These are phyloP conservation scores for Hirtodrosophila duncani DNA, from an alignment of 2,888 invertebrate species.

Conservation along the genomic window DNA sequence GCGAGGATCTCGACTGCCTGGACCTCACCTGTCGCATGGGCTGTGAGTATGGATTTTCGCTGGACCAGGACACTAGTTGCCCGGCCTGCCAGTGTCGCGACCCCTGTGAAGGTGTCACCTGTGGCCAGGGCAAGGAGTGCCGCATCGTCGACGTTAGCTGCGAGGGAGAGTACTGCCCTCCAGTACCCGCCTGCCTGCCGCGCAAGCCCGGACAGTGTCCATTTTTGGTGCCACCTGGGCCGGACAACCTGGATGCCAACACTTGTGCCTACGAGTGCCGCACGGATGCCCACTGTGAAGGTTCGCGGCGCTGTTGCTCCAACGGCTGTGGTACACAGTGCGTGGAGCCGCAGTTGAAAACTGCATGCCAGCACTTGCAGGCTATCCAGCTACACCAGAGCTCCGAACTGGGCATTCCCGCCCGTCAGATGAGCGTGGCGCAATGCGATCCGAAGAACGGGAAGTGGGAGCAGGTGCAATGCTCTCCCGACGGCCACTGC, in stretches of 20 bases:
- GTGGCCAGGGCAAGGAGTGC: conserved; percentile 85
- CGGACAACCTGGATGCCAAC: conserved; percentile 79
- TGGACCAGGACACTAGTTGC: conserved; percentile 85
- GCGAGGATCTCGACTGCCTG: conserved; percentile 83
- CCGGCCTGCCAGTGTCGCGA: conserved; percentile 89
- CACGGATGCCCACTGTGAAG: conserved; percentile 86
- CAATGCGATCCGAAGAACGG: conserved; percentile 84
- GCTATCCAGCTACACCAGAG: conserved; percentile 81
- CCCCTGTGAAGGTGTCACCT: conserved; percentile 85
- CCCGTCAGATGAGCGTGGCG: conserved; percentile 86
- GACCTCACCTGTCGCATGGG: conserved; percentile 89
- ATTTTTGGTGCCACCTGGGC: conserved; percentile 85
- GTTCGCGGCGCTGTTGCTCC: conserved; percentile 87
- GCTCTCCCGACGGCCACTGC: conserved; percentile 83
- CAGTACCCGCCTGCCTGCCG: conserved; percentile 88
- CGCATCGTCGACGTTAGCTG: conserved; percentile 91
- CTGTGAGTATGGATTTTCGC: conserved; percentile 89
- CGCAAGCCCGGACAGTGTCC: conserved; percentile 90
- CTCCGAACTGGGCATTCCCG: conserved; percentile 86
- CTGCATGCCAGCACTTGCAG: conserved; percentile 85
- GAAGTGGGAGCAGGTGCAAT: conserved; percentile 85
- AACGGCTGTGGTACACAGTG: conserved; percentile 93
- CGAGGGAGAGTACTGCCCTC: conserved; percentile 90
- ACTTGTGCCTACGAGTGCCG: conserved; percentile 88
- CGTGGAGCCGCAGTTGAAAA: conserved; percentile 85